Conservation (phyloP, 53 echinoderm and acorn worm species). For the Apostichopus leukothele region DNA sequence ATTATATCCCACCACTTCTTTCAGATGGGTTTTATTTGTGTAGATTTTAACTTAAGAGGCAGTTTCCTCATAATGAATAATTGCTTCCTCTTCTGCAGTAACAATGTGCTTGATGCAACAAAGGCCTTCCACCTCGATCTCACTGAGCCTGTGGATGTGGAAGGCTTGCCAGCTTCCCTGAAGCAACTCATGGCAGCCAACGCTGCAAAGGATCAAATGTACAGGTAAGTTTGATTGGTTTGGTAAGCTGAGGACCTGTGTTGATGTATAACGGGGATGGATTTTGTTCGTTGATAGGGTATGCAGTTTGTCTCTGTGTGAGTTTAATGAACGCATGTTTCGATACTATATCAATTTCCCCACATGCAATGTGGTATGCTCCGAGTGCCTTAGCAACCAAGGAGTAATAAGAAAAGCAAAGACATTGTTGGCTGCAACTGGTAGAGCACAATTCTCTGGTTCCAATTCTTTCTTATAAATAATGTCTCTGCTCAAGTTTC, state of each 20-base stretch:
- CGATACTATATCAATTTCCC: too few relatives aligned
- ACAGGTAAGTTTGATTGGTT: background rate
- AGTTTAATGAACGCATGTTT: background rate
- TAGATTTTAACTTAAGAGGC: too few relatives aligned
- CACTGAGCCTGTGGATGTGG: constrained; percentile 68
- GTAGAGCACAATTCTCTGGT: too few relatives aligned
- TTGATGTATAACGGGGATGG: background rate
- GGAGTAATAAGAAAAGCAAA: too few relatives aligned
- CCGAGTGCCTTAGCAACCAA: too few relatives aligned
- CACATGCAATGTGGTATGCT: too few relatives aligned
- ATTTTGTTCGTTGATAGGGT: background rate
- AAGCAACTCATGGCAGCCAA: constrained; percentile 74
- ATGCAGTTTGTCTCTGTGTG: constrained; percentile 3
- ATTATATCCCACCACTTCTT: too few relatives aligned
- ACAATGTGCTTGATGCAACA: constrained; percentile 92
- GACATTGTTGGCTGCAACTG: too few relatives aligned
- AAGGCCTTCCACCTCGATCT: constrained; percentile 74
- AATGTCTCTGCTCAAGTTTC: too few relatives aligned
- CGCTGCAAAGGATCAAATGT: constrained; percentile 51
- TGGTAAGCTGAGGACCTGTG: background rate
- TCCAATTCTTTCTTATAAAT: too few relatives aligned
- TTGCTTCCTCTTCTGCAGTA: constrained; percentile 52
- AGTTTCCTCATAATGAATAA: too few relatives aligned
- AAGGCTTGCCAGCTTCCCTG: constrained; percentile 72
- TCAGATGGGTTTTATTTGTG: too few relatives aligned